Evolutionary conservation across 2,797 vertebrate species (phyloP).

Genomic region (Gobionotothen gibberifrons): DNA sequence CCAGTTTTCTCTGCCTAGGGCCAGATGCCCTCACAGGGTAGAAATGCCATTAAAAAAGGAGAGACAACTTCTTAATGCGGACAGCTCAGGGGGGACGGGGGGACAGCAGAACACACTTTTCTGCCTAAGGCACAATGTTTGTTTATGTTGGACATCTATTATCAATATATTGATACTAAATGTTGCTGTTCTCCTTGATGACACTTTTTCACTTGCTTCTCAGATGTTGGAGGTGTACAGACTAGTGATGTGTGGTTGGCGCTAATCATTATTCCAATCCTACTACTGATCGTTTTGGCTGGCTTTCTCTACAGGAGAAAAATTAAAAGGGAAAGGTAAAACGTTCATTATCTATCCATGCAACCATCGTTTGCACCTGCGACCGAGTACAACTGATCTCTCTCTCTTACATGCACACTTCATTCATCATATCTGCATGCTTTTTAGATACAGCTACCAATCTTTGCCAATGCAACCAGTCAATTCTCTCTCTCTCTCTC

Average conservation of each 20-base stretch:
- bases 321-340: conserved; percentile 68
- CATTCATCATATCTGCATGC: not conserved
- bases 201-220: conserved; percentile 27
- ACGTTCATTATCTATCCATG: not conserved
- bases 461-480: conserved; percentile 10
- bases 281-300: conserved; percentile 53
- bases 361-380: not conserved
- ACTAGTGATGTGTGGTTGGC: conserved; percentile 30
- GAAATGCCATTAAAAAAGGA: conserved; percentile 44
- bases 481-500: not conserved
- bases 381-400: not conserved
- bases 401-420: not conserved
- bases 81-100: conserved; percentile 18
- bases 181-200: conserved; percentile 7
- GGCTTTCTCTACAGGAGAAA: conserved; percentile 63
- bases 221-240: conserved; percentile 11
- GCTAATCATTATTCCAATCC: conserved; percentile 49
- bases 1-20: conserved; percentile 34
- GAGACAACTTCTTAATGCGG: conserved; percentile 12
- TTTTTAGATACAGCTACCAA: not conserved
- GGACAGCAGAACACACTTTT: conserved; percentile 19
- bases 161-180: not conserved
- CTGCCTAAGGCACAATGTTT: conserved; percentile 42
- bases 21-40: conserved; percentile 22
- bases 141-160: conserved; percentile 31